phyloP scores from a whole-genome alignment of 2,888 invertebrate species.

The Drosophila ezoana region DNA sequence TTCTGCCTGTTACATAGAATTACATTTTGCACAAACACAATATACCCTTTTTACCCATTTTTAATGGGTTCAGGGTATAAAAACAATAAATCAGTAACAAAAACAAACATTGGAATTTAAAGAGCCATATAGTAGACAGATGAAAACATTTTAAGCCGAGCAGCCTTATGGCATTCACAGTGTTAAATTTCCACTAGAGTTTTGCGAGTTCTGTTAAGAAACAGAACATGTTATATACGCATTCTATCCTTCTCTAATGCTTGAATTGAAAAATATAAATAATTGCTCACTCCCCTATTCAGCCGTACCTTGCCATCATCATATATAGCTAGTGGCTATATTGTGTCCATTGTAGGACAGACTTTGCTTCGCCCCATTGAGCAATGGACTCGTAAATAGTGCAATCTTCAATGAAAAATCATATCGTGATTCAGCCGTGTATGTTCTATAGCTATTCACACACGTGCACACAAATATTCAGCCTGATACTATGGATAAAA shows the following conservation, averaged over 20 bases:
- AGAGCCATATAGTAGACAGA: background rate
- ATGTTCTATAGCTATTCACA: conserved; percentile 3
- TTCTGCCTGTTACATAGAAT: too few relatives aligned
- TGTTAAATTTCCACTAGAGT: too few relatives aligned
- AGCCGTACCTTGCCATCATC: background rate
- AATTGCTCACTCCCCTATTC: background rate
- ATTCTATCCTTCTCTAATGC: background rate
- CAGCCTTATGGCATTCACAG: too few relatives aligned
- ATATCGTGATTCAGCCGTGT: conserved; percentile 8
- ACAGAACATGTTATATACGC: too few relatives aligned
- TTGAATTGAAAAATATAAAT: background rate
- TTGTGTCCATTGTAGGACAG: background rate
- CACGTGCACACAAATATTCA: too few relatives aligned
- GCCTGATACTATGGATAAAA: background rate
- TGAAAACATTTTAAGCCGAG: background rate
- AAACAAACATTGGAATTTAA: background rate
- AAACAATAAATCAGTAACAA: background rate
- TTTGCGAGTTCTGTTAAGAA: background rate
- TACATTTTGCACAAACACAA: too few relatives aligned
- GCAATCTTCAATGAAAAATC: conserved; percentile 16
- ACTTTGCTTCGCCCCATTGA: background rate
- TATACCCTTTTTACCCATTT: too few relatives aligned
- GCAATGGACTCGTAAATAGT: conserved; percentile 3
- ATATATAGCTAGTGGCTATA: background rate
- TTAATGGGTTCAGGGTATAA: too few relatives aligned